Conservation (phyloP, 2,888 invertebrate genomes). For the Marasmarcha lunaedactyla region DNA sequence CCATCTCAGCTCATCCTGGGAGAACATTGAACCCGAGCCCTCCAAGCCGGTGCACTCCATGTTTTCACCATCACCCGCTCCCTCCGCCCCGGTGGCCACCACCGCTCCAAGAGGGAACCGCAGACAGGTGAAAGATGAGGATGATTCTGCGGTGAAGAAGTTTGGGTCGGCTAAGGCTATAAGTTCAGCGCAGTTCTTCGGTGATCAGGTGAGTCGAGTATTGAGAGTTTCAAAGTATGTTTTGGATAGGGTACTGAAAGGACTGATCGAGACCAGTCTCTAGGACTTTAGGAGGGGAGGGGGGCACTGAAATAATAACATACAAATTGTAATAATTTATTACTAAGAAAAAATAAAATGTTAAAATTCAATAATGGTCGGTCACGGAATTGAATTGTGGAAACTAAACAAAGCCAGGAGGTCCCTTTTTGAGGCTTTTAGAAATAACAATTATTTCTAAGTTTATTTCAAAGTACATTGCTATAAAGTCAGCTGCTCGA, state of each 20-base stretch:
- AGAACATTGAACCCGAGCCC: slow-evolving; percentile 45
- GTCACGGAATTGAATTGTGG: too few relatives aligned
- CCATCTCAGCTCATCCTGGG: slow-evolving; percentile 24
- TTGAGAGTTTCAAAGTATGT: neutral
- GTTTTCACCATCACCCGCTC: slow-evolving; percentile 26
- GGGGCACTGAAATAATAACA: too few relatives aligned
- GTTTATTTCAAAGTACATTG: too few relatives aligned
- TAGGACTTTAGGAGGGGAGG: too few relatives aligned
- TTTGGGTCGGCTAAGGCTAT: slow-evolving; percentile 98
- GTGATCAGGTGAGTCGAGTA: slow-evolving; percentile 66
- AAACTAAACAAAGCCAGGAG: too few relatives aligned
- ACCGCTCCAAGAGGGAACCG: slow-evolving; percentile 11
- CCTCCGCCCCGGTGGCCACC: slow-evolving; percentile 11
- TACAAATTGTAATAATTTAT: too few relatives aligned
- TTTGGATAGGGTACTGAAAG: neutral
- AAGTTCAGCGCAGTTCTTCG: slow-evolving; percentile 97
- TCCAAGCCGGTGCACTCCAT: slow-evolving; percentile 39
- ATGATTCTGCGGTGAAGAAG: slow-evolving; percentile 91
- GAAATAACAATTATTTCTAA: too few relatives aligned
- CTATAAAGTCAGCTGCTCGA: too few relatives aligned
- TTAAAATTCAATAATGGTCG: too few relatives aligned
- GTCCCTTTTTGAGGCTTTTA: too few relatives aligned
- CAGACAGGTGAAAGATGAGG: slow-evolving; percentile 29
- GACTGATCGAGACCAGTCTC: neutral
- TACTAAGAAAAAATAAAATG: too few relatives aligned